A percentile compares a stretch with the other conserved stretches of the same genome.
Evolutionary conservation across 2,888 invertebrate genomes (phyloP).

Genomic region (Papilio protenor): DNA sequence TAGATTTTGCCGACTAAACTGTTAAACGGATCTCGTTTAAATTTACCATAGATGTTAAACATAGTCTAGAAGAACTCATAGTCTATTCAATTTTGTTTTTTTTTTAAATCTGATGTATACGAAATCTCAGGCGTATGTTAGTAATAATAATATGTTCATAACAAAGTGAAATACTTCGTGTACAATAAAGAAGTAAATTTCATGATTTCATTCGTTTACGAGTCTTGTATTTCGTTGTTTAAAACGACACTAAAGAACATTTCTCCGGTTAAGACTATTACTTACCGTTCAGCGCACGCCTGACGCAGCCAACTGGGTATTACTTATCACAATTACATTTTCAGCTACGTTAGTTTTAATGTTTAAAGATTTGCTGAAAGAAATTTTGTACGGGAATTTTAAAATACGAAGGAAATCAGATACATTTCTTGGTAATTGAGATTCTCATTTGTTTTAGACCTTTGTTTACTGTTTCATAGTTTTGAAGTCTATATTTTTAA

Average conservation of each 20-base stretch:
- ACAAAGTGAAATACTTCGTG: too few species aligned
- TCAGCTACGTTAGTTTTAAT: slow-evolving; percentile 41
- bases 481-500: too few species aligned
- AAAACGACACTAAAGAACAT: slow-evolving; percentile 34
- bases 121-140: too few species aligned
- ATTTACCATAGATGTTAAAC: too few species aligned
- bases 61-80: too few species aligned
- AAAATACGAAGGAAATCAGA: background rate
- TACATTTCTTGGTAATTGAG: background rate
- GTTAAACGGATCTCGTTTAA: too few species aligned
- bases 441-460: background rate
- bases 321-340: slow-evolving; percentile 41
- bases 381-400: background rate
- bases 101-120: too few species aligned
- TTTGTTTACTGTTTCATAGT: background rate
- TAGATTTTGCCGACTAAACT: too few species aligned
- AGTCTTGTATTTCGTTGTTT: slow-evolving; percentile 19
- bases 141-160: too few species aligned
- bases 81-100: too few species aligned
- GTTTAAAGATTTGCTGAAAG: slow-evolving; percentile 23
- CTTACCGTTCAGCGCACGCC: slow-evolving; percentile 41
- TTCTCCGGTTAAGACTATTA: slow-evolving; percentile 36
- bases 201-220: slow-evolving; percentile 1
- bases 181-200: background rate
- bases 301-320: slow-evolving; percentile 39